These are phyloP conservation scores for Drosophila cracens DNA, from an alignment of 2,888 invertebrate genomes.

Conservation along the genomic window DNA sequence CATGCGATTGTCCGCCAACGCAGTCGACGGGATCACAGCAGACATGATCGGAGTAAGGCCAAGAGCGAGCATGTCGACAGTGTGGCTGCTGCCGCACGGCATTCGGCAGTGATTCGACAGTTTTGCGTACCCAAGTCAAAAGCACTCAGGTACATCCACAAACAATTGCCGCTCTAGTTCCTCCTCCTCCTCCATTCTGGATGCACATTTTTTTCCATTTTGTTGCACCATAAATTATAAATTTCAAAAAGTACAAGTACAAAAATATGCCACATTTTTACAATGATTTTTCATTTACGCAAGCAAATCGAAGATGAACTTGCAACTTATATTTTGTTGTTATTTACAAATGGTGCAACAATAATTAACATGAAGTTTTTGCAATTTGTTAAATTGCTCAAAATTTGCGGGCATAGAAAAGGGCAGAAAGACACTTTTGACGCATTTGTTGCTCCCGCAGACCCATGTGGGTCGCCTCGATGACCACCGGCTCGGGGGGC, in stretches of 20 bases:
- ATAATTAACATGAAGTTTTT: neutral
- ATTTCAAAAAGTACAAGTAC: neutral
- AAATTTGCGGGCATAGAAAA: constrained; percentile 38
- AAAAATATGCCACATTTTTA: too few species aligned
- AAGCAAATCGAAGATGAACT: neutral
- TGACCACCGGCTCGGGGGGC: constrained; percentile 41
- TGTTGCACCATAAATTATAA: constrained; percentile 7
- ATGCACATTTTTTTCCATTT: constrained; percentile 14
- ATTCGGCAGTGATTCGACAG: constrained; percentile 25
- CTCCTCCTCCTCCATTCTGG: neutral
- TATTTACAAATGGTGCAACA: neutral
- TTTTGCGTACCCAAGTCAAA: constrained; percentile 24
- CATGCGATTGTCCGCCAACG: constrained; percentile 18
- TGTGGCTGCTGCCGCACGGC: neutral
- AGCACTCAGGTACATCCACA: too few species aligned
- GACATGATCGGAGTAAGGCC: neutral
- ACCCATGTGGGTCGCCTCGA: constrained; percentile 36
- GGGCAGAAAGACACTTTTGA: constrained; percentile 22
- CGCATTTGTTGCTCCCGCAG: constrained; percentile 33
- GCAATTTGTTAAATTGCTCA: neutral
- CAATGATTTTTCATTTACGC: too few species aligned
- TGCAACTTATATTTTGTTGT: neutral
- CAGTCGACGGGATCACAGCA: neutral
- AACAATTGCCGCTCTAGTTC: neutral
- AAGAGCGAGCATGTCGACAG: constrained; percentile 8